A percentile compares a stretch with the other conserved stretches of the same genome.
These are phyloP conservation scores for Nasonia vitripennis DNA, from an alignment of 1,140 invertebrate species.

Conservation along the genomic window DNA sequence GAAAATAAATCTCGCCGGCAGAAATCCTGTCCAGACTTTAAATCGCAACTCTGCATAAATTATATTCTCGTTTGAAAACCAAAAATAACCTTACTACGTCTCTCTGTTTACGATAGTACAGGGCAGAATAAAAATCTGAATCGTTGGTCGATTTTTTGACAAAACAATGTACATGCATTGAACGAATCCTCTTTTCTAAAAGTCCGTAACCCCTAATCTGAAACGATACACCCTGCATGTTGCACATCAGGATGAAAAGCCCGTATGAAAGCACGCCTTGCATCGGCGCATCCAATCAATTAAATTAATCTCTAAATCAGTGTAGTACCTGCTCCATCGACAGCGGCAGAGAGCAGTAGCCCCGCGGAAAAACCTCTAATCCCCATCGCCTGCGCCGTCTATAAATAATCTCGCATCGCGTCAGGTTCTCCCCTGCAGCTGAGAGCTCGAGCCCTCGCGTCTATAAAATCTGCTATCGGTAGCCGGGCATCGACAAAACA, in stretches of 20 bases:
- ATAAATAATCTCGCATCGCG: background rate
- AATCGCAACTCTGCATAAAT: background rate
- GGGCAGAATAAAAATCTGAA: background rate
- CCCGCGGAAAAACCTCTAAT: background rate
- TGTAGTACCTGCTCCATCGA: background rate
- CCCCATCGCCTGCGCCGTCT: background rate
- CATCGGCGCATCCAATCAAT: background rate
- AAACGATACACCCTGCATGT: too few relatives aligned
- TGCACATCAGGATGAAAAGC: background rate
- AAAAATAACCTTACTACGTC: background rate
- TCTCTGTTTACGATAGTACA: background rate
- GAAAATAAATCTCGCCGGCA: background rate
- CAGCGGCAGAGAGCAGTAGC: background rate
- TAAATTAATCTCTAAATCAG: slow-evolving; percentile 34
- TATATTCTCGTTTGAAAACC: background rate
- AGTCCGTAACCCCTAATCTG: too few relatives aligned
- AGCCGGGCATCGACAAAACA: slow-evolving; percentile 28
- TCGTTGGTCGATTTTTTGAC: background rate
- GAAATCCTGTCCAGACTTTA: background rate
- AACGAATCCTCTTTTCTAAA: too few relatives aligned
- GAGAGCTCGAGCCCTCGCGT: background rate
- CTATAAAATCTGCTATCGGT: slow-evolving; percentile 17
- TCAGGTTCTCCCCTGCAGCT: background rate
- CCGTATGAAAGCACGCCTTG: background rate
- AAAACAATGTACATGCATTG: too few relatives aligned